Evolutionary conservation across 1,140 invertebrate genomes (phyloP).

Genomic region (Frieseomelitta varia): DNA sequence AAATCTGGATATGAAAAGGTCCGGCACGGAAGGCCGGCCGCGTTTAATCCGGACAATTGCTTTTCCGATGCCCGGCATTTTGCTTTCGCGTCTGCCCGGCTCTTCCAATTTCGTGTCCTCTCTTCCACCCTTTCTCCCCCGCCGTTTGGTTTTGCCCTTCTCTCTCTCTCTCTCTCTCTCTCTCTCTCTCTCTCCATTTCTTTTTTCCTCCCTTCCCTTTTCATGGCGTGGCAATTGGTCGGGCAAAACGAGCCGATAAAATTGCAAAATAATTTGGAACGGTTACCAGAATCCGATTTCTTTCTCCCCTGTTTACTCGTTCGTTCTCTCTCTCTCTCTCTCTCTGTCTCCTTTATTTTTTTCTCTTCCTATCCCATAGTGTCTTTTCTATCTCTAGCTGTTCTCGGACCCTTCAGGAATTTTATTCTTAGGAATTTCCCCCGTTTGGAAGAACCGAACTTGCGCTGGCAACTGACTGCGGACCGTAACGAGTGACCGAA

Average conservation of each 20-base stretch:
- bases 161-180: not conserved
- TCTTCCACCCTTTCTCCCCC: not conserved
- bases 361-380: not conserved
- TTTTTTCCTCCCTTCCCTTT: conserved; percentile 4
- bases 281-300: conserved; percentile 45
- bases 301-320: no score
- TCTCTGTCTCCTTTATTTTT: not conserved
- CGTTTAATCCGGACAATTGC: conserved; percentile 75
- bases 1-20: conserved; percentile 69
- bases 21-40: conserved; percentile 54
- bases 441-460: no score
- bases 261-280: conserved; percentile 68
- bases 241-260: conserved; percentile 64
- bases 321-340: no score
- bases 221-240: conserved; percentile 66
- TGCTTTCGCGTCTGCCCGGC: conserved; percentile 53
- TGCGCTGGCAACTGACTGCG: no score
- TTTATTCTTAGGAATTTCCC: no score
- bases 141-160: not conserved
- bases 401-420: no score
- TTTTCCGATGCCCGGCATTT: conserved; percentile 70
- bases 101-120: conserved; percentile 58
- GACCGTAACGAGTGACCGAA: no score
- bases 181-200: no score
- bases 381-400: no score